A percentile compares a stretch with the other conserved stretches of the same genome.
phyloP scores from a whole-genome alignment of 2,113 vertebrate species.

The Carassius carassius region DNA sequence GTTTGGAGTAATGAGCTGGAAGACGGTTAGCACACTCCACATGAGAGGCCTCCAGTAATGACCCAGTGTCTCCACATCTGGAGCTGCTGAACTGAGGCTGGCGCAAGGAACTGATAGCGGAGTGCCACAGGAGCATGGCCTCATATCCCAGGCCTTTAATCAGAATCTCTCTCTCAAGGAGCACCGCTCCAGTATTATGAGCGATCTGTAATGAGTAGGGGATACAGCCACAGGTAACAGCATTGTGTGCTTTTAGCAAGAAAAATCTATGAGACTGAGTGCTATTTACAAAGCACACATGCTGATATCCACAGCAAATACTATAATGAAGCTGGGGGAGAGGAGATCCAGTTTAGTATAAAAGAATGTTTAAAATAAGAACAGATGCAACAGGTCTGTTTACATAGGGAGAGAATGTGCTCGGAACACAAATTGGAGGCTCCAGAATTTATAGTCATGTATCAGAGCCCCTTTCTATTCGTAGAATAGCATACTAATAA shows the following conservation, averaged over 20 bases:
- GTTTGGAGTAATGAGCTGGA: slow-evolving; percentile 38
- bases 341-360: not conserved
- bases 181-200: not conserved
- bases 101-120: slow-evolving; percentile 24
- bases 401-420: slow-evolving; percentile 5
- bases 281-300: slow-evolving; percentile 18
- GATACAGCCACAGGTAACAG: slow-evolving; percentile 63
- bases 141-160: slow-evolving; percentile 60
- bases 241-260: slow-evolving; percentile 65
- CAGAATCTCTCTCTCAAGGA: slow-evolving; percentile 49
- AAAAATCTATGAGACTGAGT: slow-evolving; percentile 54
- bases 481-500: not conserved
- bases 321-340: slow-evolving; percentile 52
- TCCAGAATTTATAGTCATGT: not conserved
- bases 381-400: slow-evolving; percentile 12
- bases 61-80: slow-evolving; percentile 40
- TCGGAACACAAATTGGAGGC: slow-evolving; percentile 1
- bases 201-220: slow-evolving; percentile 60
- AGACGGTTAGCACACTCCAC: slow-evolving; percentile 9
- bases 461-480: not conserved
- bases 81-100: slow-evolving; percentile 57
- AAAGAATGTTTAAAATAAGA: slow-evolving; percentile 16
- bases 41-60: slow-evolving; percentile 29
- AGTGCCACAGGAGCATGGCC: slow-evolving; percentile 5
- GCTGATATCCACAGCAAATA: not conserved